Conservation (phyloP, 2,113 vertebrate genomes). For the Hemiscyllium ocellatum region DNA sequence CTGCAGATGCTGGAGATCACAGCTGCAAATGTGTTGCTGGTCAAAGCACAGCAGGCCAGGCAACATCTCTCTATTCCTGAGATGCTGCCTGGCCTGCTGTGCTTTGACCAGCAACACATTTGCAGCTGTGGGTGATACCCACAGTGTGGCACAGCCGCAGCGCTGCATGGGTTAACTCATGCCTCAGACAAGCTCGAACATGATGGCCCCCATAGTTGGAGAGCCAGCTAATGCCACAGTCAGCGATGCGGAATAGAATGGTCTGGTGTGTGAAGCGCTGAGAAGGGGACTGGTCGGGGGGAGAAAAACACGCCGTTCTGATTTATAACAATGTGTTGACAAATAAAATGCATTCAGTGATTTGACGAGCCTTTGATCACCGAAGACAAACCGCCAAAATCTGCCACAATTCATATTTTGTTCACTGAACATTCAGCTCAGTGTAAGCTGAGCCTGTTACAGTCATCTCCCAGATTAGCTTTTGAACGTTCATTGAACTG, state of each 20-base stretch:
- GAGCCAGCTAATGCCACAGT: background rate
- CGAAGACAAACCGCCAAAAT: background rate
- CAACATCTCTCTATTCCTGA: no score
- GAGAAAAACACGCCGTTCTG: background rate
- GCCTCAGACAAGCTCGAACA: background rate
- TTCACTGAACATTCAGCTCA: background rate
- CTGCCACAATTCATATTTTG: background rate
- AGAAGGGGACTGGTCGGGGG: background rate
- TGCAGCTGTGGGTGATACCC: no score
- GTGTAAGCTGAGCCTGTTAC: background rate
- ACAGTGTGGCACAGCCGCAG: no score
- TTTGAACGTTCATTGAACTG: constrained; percentile 75
- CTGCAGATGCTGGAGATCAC: no score
- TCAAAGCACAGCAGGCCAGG: no score
- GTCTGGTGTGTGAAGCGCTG: background rate
- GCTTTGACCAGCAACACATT: no score
- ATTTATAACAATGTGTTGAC: background rate
- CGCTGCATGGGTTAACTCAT: no score
- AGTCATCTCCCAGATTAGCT: constrained; percentile 68
- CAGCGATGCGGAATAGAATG: background rate
- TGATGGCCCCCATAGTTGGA: background rate
- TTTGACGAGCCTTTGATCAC: background rate
- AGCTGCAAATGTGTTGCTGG: no score
- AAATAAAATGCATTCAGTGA: background rate
- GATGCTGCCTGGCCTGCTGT: no score